phyloP scores from a whole-genome alignment of 2,888 invertebrate species.

The Heteropelma amictum region DNA sequence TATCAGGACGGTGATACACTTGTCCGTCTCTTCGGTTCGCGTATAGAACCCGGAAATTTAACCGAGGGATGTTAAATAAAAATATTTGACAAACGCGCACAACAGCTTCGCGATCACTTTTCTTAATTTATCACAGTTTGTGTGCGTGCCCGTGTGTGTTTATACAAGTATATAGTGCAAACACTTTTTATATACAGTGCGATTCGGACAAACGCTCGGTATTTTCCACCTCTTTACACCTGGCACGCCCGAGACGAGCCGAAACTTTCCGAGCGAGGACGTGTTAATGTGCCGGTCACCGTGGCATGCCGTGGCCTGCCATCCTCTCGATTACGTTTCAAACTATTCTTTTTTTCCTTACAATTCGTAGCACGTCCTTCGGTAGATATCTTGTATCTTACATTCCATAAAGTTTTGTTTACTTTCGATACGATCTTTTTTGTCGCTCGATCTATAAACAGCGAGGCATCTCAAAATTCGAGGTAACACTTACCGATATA shows the following conservation, averaged over 20 bases:
- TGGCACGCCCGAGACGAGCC: conserved; percentile 70
- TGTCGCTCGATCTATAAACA: background rate
- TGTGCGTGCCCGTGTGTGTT: background rate
- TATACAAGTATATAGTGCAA: background rate
- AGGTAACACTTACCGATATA: conserved; percentile 9
- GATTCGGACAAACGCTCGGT: conserved; percentile 27
- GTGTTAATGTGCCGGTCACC: conserved; percentile 75
- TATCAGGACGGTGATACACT: conserved; percentile 49
- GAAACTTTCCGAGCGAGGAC: conserved; percentile 68
- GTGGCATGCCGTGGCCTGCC: conserved; percentile 67
- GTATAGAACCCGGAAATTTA: background rate
- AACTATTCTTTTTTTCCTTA: conserved; percentile 33
- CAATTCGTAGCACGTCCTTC: conserved; percentile 21
- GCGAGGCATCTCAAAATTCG: background rate
- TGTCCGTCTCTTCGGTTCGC: conserved; percentile 5
- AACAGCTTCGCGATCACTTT: background rate
- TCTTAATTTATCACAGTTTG: background rate
- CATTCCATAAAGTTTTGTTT: background rate
- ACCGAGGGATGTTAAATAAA: background rate
- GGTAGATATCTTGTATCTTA: too few relatives aligned
- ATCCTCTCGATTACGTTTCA: conserved; percentile 16
- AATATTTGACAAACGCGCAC: background rate
- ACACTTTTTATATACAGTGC: conserved; percentile 1
- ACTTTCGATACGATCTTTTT: background rate
- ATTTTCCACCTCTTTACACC: conserved; percentile 67